phyloP scores from a whole-genome alignment of 2,113 vertebrate genomes.

The Rousettus leschenaultii region DNA sequence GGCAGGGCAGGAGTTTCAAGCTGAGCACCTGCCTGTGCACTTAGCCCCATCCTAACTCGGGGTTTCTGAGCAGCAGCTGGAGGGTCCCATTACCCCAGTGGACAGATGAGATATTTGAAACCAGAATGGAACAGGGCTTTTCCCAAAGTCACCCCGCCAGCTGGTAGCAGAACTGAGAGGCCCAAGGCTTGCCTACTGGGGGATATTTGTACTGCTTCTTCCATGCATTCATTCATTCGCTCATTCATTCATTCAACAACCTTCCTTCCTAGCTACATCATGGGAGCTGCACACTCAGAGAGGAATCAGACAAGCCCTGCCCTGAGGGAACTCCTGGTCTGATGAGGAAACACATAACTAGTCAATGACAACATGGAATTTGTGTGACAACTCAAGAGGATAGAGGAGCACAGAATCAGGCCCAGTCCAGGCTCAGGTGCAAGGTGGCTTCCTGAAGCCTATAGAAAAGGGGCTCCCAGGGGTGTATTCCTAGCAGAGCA shows the following conservation, averaged over 20 bases:
- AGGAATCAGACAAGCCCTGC: not conserved
- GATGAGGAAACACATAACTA: not conserved
- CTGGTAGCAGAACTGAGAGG: not conserved
- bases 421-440: not conserved
- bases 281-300: not conserved
- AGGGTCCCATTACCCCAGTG: not conserved
- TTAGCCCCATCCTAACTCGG: not conserved
- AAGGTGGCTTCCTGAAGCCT: not conserved
- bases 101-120: not conserved
- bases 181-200: not conserved
- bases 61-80: not conserved
- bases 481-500: not conserved
- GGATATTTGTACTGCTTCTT: not conserved
- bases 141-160: not conserved
- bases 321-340: not conserved
- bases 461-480: not conserved
- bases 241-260: not conserved
- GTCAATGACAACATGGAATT: constrained; percentile 11
- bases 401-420: not conserved
- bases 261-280: not conserved
- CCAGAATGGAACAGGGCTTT: not conserved
- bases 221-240: not conserved
- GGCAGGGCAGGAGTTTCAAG: not conserved
- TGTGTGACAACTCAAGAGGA: not conserved
- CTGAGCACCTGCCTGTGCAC: not conserved